Conservation (phyloP, 2,888 invertebrate species). For the Papilio gigon region DNA sequence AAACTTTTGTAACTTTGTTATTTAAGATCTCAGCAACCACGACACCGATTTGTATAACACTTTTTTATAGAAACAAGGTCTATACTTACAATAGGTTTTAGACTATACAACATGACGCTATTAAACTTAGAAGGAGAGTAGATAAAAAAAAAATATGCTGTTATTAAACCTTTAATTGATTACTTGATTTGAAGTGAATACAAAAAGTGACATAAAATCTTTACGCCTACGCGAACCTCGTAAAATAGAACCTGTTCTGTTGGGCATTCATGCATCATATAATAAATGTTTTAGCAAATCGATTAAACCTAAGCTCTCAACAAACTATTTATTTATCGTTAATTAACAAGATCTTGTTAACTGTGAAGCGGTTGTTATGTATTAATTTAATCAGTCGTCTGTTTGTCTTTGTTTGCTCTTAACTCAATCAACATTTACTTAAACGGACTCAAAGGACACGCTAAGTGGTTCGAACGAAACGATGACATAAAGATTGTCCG, state of each 20-base stretch:
- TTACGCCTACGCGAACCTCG: no score
- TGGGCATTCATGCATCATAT: background rate
- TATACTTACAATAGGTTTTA: no score
- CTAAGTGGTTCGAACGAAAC: constrained; percentile 7
- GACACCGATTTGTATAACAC: no score
- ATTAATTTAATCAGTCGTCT: constrained; percentile 78
- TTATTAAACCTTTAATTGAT: no score
- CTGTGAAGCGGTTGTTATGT: constrained; percentile 21
- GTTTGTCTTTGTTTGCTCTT: constrained; percentile 67
- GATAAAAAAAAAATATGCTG: no score
- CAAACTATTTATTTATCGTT: constrained; percentile 24
- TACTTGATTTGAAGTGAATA: no score
- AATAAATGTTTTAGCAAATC: background rate
- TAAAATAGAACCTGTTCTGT: background rate
- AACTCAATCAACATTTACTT: constrained; percentile 72
- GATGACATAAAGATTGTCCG: constrained; percentile 1
- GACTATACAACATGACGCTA: no score
- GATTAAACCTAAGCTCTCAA: background rate
- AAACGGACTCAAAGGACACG: constrained; percentile 26
- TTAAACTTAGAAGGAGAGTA: no score
- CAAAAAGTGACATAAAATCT: no score
- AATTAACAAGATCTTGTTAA: constrained; percentile 24
- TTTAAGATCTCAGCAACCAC: no score
- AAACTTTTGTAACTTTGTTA: no score
- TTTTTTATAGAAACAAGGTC: no score